Conservation (phyloP, 2,113 vertebrate species). For the Genyomyrus donnyi region DNA sequence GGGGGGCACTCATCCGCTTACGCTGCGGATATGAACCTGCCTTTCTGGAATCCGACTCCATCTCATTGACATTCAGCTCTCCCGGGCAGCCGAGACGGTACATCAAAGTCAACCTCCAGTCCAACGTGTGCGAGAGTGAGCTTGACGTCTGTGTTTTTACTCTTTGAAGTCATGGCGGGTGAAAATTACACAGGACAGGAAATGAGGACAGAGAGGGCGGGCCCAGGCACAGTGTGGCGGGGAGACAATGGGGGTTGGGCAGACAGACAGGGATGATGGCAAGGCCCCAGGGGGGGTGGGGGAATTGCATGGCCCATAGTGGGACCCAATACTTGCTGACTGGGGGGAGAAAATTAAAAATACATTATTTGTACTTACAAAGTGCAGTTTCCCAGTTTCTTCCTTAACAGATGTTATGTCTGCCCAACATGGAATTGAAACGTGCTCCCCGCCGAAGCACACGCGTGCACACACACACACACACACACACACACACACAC, state of each 20-base stretch:
- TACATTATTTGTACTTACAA: conserved; percentile 1
- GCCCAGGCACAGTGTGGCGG: neutral
- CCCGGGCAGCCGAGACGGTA: neutral
- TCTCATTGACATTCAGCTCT: neutral
- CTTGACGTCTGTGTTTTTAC: neutral
- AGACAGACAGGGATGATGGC: neutral
- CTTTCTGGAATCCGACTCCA: neutral
- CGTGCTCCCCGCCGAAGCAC: neutral
- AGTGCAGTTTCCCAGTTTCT: neutral
- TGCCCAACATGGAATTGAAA: neutral
- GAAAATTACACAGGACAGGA: neutral
- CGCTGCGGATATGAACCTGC: neutral
- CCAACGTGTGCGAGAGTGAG: neutral
- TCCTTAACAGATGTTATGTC: neutral
- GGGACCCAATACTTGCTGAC: conserved; percentile 3
- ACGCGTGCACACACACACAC: neutral
- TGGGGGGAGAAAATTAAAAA: neutral
- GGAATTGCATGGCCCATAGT: neutral
- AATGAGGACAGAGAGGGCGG: neutral
- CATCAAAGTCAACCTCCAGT: neutral
- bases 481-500: neutral
- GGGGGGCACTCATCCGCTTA: neutral
- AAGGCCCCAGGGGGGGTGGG: neutral
- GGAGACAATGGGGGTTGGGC: neutral
- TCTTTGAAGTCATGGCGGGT: neutral